A percentile compares a stretch with the other conserved stretches of the same genome.
Evolutionary conservation across 2,888 invertebrate genomes (phyloP).

Genomic region (Lasius platythorax): DNA sequence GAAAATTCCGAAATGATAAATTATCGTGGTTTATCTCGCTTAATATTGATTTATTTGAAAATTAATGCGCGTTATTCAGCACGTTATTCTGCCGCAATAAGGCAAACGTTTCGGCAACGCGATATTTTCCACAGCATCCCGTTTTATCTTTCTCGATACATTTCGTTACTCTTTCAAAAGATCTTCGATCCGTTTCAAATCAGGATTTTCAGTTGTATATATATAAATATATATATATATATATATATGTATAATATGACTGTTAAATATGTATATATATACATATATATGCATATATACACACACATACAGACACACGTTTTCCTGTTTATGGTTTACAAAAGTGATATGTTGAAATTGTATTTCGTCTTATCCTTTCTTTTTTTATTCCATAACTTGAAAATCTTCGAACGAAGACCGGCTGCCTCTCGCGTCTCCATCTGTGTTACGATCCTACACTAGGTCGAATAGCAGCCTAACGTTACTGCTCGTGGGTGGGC

Average conservation of each 20-base stretch:
- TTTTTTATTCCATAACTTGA: background rate
- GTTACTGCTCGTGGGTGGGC: slow-evolving; percentile 66
- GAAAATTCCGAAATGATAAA: slow-evolving; percentile 36
- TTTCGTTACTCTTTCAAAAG: background rate
- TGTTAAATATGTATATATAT: no score
- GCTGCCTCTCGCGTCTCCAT: slow-evolving; percentile 48
- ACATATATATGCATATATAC: no score
- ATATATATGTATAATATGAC: background rate
- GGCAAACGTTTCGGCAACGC: background rate
- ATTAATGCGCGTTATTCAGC: slow-evolving; percentile 37
- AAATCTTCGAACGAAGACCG: slow-evolving; percentile 9
- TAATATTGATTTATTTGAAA: slow-evolving; percentile 45
- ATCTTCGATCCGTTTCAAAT: background rate
- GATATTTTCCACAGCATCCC: background rate
- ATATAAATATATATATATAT: background rate
- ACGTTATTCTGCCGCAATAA: slow-evolving; percentile 1
- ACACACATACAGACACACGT: no score
- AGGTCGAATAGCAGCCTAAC: slow-evolving; percentile 73
- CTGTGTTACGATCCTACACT: slow-evolving; percentile 69
- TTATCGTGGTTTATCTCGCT: slow-evolving; percentile 31
- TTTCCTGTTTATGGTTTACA: background rate
- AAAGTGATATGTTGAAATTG: background rate
- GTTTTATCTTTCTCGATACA: background rate
- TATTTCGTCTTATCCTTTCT: background rate
- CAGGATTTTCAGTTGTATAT: background rate